These are phyloP conservation scores for Sebastes nivosus DNA, from an alignment of 2,797 vertebrate species.

Conservation along the genomic window DNA sequence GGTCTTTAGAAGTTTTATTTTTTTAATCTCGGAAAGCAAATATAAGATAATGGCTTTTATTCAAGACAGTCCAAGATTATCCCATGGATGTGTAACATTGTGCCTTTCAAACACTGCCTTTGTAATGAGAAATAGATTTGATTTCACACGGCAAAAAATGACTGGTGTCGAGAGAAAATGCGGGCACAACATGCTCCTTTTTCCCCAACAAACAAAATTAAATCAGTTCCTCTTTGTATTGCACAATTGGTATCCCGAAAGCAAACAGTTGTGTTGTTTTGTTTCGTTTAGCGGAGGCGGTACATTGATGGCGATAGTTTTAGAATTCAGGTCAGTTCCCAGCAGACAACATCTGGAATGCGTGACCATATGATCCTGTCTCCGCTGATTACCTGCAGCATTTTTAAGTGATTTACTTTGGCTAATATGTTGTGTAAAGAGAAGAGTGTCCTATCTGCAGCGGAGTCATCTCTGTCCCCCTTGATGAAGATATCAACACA, in stretches of 20 bases:
- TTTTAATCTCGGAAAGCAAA: conserved; percentile 22
- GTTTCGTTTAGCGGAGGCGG: not conserved
- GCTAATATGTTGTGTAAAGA: conserved; percentile 66
- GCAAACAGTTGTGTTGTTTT: conserved; percentile 6
- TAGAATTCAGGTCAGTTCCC: conserved; percentile 49
- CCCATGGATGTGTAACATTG: conserved; percentile 46
- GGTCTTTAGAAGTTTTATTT: not conserved
- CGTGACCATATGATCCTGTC: conserved; percentile 64
- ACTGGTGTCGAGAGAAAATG: conserved; percentile 47
- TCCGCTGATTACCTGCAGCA: conserved; percentile 64
- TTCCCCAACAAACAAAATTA: conserved; percentile 34
- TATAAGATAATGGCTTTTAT: conserved; percentile 43
- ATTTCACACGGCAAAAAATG: conserved; percentile 52
- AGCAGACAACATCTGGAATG: conserved; percentile 50
- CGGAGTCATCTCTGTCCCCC: conserved; percentile 22
- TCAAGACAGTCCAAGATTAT: conserved; percentile 33
- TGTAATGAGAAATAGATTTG: conserved; percentile 75
- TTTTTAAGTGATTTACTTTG: conserved; percentile 54
- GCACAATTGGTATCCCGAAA: conserved; percentile 15
- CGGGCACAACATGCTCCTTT: conserved; percentile 15
- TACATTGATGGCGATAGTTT: conserved; percentile 19
- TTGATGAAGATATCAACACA: conserved; percentile 53
- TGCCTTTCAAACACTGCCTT: conserved; percentile 28
- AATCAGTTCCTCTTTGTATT: conserved; percentile 46
- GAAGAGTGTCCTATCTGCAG: conserved; percentile 45